Base-by-base conservation (phyloP, 2,797 vertebrate genomes). In the Tympanoctomys barrerae region DNA sequence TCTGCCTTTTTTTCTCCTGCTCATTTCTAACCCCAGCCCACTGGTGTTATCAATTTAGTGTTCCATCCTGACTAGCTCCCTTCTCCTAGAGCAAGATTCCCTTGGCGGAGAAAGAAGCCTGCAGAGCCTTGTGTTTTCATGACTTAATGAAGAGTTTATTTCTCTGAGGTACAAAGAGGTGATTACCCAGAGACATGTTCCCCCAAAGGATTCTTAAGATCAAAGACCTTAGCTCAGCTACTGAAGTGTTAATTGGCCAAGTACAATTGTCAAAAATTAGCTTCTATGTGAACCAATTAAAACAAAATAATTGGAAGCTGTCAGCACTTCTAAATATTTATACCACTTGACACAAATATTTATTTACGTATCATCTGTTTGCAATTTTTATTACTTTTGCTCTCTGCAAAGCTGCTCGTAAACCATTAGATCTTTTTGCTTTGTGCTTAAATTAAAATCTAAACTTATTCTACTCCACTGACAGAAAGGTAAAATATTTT, bases 281-380 rank as follows among this genome's bases (percentile, higher is more conserved):
- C 93, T 96, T 90, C 89, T 91, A 19, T 92, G 31, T 86, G 95
- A 96, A 96, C 61, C 92, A 94, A 91, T 89, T 96, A 85, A 97
- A 97, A 75, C 89, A 90, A 92, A 93, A 94, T 98, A 96, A 95
- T 94, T 96, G 79, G 77, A 61, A 97, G 84, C 77, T 96, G n/a
- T 97, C 93, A 87, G 59, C 83, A 92, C 93, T 97, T 95, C 61
- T 77, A 97, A 98, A 97, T 97, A 97, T 96, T 97, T 97, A 91
- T 87, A 24, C 86, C 95, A 95, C 42, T 31, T n/a, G 78, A 96
- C 95, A 84, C 77, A 97, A 98, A 97, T 97, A 94, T 89, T 97
- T 97, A 96, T 96, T 98, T 97, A 93, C 94, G 61, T 97, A 92
- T 97, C 89, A 97, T 86, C 95, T 95, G 84, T 87, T 97, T 87